Percentiles rank a stretch among this genome's conserved stretches.
Conservation (phyloP, 2,888 invertebrate genomes). For the Teleiodes luculella region DNA sequence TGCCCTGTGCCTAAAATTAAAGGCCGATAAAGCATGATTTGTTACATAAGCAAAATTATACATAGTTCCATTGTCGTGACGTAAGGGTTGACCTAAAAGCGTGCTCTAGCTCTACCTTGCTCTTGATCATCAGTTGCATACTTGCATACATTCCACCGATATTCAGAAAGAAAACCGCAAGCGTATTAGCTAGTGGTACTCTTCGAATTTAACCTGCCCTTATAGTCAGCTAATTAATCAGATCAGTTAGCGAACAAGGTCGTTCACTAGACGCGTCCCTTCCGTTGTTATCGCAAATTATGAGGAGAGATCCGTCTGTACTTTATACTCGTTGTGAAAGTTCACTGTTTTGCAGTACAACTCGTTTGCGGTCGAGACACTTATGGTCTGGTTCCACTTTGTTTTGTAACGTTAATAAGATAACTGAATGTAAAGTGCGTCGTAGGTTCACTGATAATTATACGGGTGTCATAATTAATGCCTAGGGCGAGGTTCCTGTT, state of each 20-base stretch:
- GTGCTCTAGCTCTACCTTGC: no score
- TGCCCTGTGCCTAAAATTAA: no score
- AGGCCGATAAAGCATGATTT: no score
- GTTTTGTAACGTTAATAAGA: neutral
- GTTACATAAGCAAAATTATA: no score
- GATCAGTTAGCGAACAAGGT: neutral
- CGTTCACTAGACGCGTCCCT: neutral
- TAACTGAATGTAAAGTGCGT: neutral
- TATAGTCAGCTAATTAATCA: neutral
- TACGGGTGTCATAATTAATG: neutral
- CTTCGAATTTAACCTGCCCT: no score
- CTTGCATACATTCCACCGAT: no score
- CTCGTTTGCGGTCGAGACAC: slow-evolving; percentile 5
- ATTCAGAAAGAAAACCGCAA: no score
- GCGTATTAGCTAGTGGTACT: no score
- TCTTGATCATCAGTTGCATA: no score
- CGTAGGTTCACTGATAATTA: neutral
- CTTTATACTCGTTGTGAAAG: slow-evolving; percentile 4
- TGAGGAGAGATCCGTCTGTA: neutral
- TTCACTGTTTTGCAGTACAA: slow-evolving; percentile 5
- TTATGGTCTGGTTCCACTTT: neutral
- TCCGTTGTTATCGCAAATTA: neutral
- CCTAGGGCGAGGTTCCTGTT: no score
- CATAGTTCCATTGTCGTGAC: no score
- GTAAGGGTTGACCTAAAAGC: no score